Percentiles rank a stretch among this genome's conserved stretches.
These are phyloP conservation scores for Murina feae DNA, from an alignment of 2,113 vertebrate species.

Conservation along the genomic window DNA sequence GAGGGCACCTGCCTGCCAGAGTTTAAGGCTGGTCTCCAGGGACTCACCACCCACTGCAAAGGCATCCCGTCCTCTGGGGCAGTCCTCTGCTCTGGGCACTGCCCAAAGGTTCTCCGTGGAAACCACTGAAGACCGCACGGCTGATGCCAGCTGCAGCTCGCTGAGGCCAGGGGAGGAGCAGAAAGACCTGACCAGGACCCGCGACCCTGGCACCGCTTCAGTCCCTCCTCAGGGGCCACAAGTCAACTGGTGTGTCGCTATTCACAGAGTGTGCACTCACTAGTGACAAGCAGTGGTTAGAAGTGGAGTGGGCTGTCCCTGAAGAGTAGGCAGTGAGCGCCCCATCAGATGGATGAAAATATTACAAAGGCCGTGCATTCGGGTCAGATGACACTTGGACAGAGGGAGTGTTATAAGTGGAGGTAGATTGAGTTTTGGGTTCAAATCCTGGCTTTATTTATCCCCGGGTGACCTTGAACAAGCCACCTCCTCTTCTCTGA, in stretches of 20 bases:
- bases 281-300: not conserved
- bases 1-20: not conserved
- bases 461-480: not conserved
- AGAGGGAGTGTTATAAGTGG: not conserved
- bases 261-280: not conserved
- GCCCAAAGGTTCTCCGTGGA: not conserved
- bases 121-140: not conserved
- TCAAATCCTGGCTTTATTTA: not conserved
- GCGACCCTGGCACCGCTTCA: rapidly evolving
- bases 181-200: not conserved
- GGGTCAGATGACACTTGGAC: not conserved
- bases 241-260: rapidly evolving
- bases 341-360: not conserved
- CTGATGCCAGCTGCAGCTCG: too few relatives aligned
- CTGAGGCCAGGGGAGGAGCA: not conserved
- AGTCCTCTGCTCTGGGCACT: not conserved
- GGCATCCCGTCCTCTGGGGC: not conserved
- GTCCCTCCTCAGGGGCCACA: not conserved
- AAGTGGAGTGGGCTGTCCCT: not conserved
- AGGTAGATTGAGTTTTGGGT: not conserved
- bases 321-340: not conserved
- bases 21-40: not conserved
- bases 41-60: not conserved
- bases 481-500: not conserved
- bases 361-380: not conserved